Evolutionary conservation across 2,797 vertebrate genomes (phyloP), one percentile per base, ranked within the genome.

Genomic region (Oryzias sinensis): DNA sequence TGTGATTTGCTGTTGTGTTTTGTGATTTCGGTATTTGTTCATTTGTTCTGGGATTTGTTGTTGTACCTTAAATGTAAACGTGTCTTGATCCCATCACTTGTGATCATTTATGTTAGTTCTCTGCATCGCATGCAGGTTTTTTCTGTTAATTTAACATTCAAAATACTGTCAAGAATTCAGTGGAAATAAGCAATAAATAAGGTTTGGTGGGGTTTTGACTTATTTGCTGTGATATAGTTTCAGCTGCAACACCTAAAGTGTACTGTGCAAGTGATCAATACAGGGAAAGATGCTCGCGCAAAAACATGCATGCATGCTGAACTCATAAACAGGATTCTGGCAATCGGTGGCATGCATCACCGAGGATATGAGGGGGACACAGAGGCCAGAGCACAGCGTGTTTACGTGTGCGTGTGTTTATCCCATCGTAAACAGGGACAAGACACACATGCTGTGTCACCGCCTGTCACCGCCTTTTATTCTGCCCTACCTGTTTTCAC

Each of bases 361-460:
- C 74, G 75, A 74, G 70, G 74, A 68, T 62, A 56, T 46, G 59
- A 72, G 79, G 77, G 79, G 77, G 69, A 80, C 72, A 72, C 58
- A 68, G 78, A 87, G 88, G 84, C 67, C 82, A 86, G 71, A 76
- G 74, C 77, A 20, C 83, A 68, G 82, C 40, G 48, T 79, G 81
- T 84, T 77, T 80, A 72, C 71, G 76, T 56, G 70, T 77, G 76
- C 56, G 74, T 74, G 68, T 68, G 75, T 74, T 86, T 85, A 82
- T 87, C 77, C 70, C 56, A 33, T 86, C 76, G 71, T 90, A 91
- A 90, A 88, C 87, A 88, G 70, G 74, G 83, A 83, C 85, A 68
- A 79, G 72, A 77, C 82, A 83, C 82, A 76, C 87, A 88, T 79
- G 84, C 83, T 67, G 83, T 70, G 87, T 81, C 77, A 65, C 87